Evolutionary conservation across 2,113 vertebrate species (phyloP), one percentile per base, ranked within the genome.

Genomic region (Mesembrinibis cayennensis): DNA sequence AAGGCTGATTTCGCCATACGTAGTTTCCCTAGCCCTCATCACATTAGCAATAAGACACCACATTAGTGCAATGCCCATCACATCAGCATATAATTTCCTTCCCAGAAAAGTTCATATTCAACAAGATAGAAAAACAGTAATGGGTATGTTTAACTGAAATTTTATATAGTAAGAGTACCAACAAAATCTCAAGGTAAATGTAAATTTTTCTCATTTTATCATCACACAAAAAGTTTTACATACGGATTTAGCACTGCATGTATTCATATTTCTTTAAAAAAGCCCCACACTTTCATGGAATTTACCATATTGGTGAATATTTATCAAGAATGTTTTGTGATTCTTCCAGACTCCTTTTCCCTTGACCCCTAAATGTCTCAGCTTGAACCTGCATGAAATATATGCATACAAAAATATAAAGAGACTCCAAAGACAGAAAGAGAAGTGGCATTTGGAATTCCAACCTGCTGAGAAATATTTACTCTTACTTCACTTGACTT

Each of bases 381-480:
- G 86, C 92, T 95, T 95, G 85, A 97, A 86, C 87, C 72, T 90
- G 55, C 40, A 49, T 73, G 62, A 96, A 95, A 94, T 94, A 81
- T 27, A 97, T 76, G 69, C 95, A 95, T 91, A 95, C 84, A 92
- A 66, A 97, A 87, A 81, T 66, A 89, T 25, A 87, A 95, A 97
- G 93, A 93, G 84, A 38, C 87, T 80, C 91, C 50, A 55, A 80
- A 97, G 82, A 76, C 85, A 92, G 58, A 95, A 89, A 94, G 89
- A 89, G 82, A 74, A 97, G 92, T 90, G 81, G 82, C 91, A 95
- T 95, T 97, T 97, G 93, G 90, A 95, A 97, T 94, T 96, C 91
- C 69, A 94, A 82, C 93, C 95, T 89, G 76, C 96, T 91, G 96
- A 95, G 97, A 97, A 97, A 93, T 93, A 96, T 98, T 97, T 97